phyloP scores from a whole-genome alignment of 2,888 invertebrate genomes.

The Nephrotoma appendiculata region DNA sequence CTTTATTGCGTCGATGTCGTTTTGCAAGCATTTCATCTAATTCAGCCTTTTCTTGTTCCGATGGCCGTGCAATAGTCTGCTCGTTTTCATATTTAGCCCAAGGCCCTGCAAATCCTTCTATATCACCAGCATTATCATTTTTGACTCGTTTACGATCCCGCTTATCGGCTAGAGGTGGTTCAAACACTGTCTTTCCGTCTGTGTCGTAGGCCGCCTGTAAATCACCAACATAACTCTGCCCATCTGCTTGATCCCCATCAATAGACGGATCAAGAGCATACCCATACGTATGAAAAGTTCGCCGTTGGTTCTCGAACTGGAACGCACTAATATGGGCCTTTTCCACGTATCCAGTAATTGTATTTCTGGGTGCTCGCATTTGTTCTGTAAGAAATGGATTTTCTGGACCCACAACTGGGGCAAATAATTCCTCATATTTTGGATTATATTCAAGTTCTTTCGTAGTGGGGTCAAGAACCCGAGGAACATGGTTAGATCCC shows the following conservation, averaged over 20 bases:
- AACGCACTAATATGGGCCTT: slow-evolving; percentile 91
- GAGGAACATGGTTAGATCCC: slow-evolving; percentile 55
- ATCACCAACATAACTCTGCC: slow-evolving; percentile 40
- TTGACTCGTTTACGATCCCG: slow-evolving; percentile 62
- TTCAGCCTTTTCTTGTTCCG: slow-evolving; percentile 86
- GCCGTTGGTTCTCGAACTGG: slow-evolving; percentile 90
- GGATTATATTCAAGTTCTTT: slow-evolving; percentile 85
- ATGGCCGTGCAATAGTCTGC: slow-evolving; percentile 72
- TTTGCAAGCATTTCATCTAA: slow-evolving; percentile 89
- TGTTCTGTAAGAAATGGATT: slow-evolving; percentile 90
- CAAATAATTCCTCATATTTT: slow-evolving; percentile 86
- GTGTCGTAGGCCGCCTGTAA: slow-evolving; percentile 54
- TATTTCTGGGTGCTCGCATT: slow-evolving; percentile 76
- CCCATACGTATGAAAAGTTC: slow-evolving; percentile 89
- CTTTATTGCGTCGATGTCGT: slow-evolving; percentile 68
- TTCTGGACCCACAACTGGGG: slow-evolving; percentile 79
- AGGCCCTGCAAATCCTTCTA: slow-evolving; percentile 92
- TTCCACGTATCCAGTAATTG: slow-evolving; percentile 87
- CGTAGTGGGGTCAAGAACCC: slow-evolving; percentile 60
- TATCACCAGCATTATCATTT: slow-evolving; percentile 81
- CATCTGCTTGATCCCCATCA: slow-evolving; percentile 37
- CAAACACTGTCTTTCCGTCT: slow-evolving; percentile 81
- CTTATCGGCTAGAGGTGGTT: slow-evolving; percentile 38
- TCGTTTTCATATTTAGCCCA: slow-evolving; percentile 95
- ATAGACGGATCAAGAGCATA: slow-evolving; percentile 91